Evolutionary conservation across 2,888 invertebrate species (phyloP).

Genomic region (Machimus atricapillus): DNA sequence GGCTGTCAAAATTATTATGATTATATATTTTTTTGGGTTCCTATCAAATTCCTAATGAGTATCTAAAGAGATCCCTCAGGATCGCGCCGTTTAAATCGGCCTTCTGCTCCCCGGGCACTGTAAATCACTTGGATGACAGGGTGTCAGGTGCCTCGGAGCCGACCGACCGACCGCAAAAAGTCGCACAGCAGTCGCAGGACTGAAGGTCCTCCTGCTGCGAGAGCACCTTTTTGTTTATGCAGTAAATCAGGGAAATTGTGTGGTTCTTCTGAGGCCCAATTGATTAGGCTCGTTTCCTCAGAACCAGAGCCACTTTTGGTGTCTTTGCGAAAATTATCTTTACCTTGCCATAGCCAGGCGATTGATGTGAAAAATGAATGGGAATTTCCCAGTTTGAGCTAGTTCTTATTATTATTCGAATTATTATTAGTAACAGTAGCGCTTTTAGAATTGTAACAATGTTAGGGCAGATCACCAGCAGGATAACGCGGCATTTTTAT

Average conservation of each 20-base stretch:
- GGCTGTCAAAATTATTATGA: constrained; percentile 45
- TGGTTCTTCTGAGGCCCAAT: neutral
- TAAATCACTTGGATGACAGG: neutral
- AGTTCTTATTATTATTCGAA: too few species aligned
- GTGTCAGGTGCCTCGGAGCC: neutral
- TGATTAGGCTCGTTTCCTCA: neutral
- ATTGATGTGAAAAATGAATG: constrained; percentile 4
- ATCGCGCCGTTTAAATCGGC: neutral
- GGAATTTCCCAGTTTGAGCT: neutral
- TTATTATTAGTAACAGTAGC: neutral
- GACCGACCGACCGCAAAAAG: neutral
- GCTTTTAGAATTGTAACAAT: neutral
- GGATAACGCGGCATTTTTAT: neutral
- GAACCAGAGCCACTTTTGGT: neutral
- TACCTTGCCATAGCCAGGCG: neutral
- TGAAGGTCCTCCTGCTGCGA: neutral
- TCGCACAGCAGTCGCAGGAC: neutral
- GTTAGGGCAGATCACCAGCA: neutral
- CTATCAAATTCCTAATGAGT: neutral
- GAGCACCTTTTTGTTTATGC: neutral
- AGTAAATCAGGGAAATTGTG: neutral
- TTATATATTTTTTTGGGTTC: neutral
- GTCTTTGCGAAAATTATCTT: neutral
- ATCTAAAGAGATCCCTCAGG: neutral
- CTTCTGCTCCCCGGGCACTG: neutral